Conservation (phyloP, 2,888 invertebrate genomes). For the Scelioninae gen. 2 region DNA sequence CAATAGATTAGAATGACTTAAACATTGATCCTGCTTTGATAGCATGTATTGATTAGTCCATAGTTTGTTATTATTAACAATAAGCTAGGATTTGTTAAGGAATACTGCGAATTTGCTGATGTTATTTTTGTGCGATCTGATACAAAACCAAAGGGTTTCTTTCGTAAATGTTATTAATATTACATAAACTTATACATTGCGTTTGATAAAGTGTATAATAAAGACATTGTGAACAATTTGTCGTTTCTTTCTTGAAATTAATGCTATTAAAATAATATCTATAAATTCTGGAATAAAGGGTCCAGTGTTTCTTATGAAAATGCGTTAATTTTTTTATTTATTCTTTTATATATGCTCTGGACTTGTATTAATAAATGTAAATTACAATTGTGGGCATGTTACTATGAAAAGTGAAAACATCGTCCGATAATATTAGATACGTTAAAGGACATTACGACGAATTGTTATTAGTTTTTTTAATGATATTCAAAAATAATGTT, state of each 20-base stretch:
- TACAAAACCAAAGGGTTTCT: conserved; percentile 64
- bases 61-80: conserved; percentile 54
- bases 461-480: conserved; percentile 42
- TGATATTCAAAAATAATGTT: conserved; percentile 35
- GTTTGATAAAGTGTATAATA: conserved; percentile 65
- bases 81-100: conserved; percentile 59
- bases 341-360: no score
- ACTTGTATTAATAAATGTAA: conserved; percentile 7
- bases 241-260: conserved; percentile 21
- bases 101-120: conserved; percentile 50
- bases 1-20: conserved; percentile 46
- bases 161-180: conserved; percentile 58
- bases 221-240: conserved; percentile 62
- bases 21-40: conserved; percentile 54
- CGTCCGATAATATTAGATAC: conserved; percentile 38
- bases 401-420: conserved; percentile 5
- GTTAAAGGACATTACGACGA: conserved; percentile 29
- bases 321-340: no score
- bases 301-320: no score
- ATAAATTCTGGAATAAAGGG: no score
- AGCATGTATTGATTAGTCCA: conserved; percentile 59
- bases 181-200: conserved; percentile 55
- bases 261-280: no score
- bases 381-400: conserved; percentile 20
- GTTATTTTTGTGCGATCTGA: conserved; percentile 57